Percentiles rank a stretch among this genome's conserved stretches.
phyloP scores from a whole-genome alignment of 2,113 vertebrate genomes.

The Alouatta palliata region DNA sequence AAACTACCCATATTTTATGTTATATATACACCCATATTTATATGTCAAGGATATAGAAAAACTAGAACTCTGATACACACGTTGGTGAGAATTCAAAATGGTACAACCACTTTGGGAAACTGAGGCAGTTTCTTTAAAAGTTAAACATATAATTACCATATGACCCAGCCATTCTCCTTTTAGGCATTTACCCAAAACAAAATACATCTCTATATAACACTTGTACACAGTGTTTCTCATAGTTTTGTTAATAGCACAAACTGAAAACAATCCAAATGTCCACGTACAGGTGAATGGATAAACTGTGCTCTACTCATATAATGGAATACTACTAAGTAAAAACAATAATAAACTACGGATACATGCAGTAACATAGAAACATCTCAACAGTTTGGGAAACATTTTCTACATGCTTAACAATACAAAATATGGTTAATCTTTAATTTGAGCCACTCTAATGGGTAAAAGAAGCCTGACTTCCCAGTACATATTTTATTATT shows the following conservation, averaged over 20 bases:
- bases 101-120: background rate
- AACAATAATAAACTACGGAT: background rate
- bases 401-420: background rate
- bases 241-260: background rate
- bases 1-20: background rate
- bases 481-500: background rate
- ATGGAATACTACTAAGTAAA: background rate
- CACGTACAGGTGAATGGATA: background rate
- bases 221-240: background rate
- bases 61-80: background rate
- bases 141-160: background rate
- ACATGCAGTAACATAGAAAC: background rate
- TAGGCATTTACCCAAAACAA: background rate
- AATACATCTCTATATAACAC: background rate
- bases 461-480: background rate
- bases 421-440: background rate
- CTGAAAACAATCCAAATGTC: background rate
- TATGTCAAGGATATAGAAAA: background rate
- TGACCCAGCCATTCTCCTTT: background rate
- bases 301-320: background rate
- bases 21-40: no score
- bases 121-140: background rate
- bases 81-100: background rate
- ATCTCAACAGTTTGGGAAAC: background rate
- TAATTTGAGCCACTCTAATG: no score